Percentiles rank a stretch among this genome's conserved stretches.
These are phyloP conservation scores for Periplaneta americana DNA, from an alignment of 1,140 invertebrate species.

Conservation along the genomic window DNA sequence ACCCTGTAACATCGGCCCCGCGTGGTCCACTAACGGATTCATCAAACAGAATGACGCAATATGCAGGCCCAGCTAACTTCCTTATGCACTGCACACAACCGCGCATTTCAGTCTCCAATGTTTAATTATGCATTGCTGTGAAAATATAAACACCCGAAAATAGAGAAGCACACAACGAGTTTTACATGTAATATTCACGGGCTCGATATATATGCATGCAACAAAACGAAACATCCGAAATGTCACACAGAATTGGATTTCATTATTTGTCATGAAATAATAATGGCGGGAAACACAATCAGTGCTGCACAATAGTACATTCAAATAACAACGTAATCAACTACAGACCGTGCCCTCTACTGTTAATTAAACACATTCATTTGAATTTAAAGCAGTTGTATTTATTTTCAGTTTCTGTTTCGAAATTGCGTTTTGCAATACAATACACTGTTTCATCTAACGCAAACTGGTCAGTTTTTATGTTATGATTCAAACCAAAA, in stretches of 20 bases:
- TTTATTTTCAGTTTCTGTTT: not conserved
- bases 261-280: not conserved
- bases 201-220: not conserved
- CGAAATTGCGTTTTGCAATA: not conserved
- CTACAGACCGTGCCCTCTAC: not conserved
- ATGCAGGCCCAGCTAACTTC: no score
- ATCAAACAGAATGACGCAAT: no score
- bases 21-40: no score
- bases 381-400: not conserved
- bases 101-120: no score
- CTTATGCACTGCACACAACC: no score
- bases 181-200: not conserved
- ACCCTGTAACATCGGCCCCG: no score
- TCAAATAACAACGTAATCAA: not conserved
- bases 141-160: not conserved
- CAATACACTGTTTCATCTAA: not conserved
- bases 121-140: not conserved
- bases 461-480: no score
- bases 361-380: not conserved
- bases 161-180: not conserved
- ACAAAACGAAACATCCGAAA: not conserved
- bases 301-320: not conserved
- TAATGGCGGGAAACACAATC: not conserved
- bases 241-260: not conserved
- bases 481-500: no score